Base-by-base conservation (phyloP, 2,888 invertebrate genomes). In the Amiota communis region DNA sequence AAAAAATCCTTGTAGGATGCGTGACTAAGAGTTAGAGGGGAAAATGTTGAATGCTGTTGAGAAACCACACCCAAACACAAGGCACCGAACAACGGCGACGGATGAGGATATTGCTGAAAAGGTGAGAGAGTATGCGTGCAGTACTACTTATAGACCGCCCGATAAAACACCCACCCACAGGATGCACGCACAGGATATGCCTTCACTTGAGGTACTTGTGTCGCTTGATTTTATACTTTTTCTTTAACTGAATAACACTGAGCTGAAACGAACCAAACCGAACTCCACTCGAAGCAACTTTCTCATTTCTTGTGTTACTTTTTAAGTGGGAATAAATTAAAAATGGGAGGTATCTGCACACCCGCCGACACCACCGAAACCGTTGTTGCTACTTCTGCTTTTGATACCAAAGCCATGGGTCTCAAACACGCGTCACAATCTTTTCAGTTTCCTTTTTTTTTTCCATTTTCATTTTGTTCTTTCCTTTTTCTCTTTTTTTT, bases 311-410 rank as follows among this genome's bases (percentile, higher is more conserved):
- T 70, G 75, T 81, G 80, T 12, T 68, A 68, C 86, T 78, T 81
- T 83, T 85, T 84, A 81, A 82, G 78, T 83, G 83, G 79, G 87
- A 87, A 89, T 87, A 89, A 88, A 89, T 89, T 89, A 88, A 85
- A 89, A 87, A 86, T 87, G 87, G 88, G 88, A 81, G 88, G 86
- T 83, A 74, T 75, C 75, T 80, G 74, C 74, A 76, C 80, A 79
- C 77, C 79, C 78, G 75, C 73, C 74, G 71, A 49, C 67, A 75
- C 36, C 56, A 13, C 23, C 70, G 13, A 48, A 68, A 75, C 49
- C 64, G 75, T 47, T 48, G 65, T 56, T 71, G 57, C 71, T 67
- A 36, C 36, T 36, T 36, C 36, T 36, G 36, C 36, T 36, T 36
- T 6, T 36, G 36, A 36, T 36, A 36, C 36, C 36, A 36, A 36